Evolutionary conservation across 2,797 vertebrate species (phyloP), one percentile per base, ranked within the genome.

Genomic region (Tolypeutes matacus): DNA sequence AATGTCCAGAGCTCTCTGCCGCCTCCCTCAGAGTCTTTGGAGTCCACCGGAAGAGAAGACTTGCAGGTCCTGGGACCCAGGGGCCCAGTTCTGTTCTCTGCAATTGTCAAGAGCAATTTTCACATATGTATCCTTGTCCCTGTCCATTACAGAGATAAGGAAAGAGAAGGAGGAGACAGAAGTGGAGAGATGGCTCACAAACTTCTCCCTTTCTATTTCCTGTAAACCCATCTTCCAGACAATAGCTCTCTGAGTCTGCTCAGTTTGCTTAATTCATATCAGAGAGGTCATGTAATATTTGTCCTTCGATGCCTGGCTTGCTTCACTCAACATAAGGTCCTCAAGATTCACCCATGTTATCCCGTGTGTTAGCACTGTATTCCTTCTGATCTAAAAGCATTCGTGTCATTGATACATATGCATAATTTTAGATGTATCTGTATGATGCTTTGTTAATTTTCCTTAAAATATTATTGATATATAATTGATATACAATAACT

Each of bases 1-100:
- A 17, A 0, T 10, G 64, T 11, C 4, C 60, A 2, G 7, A 18
- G 12, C 31, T 58, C 82, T 56, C 5, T 3, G 0, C 0, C 2
- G 0, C 0, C 29, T 60, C 81, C 18, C 18, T 11, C 10, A 2
- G 9, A 46, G 23, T 10, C 58, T 69, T 60, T 88, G 3, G 62
- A 70, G 42, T 18, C 51, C 25, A 34, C 27, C 39, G 36, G 84
- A 29, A 83, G 49, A 56, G 14, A 27, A 25, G 58, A 29, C 0
- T 1, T 0, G 25, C 69, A 46, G 39, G 46, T 21, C 29, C 36
- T 8, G 25, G 72, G 14, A 34, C 5, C 31, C 7, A 0, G 9
- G 20, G 5, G 27, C 65, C 75, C 18, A 20, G 31, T 7, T 49
- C 51, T 67, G 5, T 15, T 34, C 60, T 53, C 89, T 27, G 42